Evolutionary conservation across 2,113 vertebrate genomes (phyloP).

Genomic region (Pontoporia blainvillei): DNA sequence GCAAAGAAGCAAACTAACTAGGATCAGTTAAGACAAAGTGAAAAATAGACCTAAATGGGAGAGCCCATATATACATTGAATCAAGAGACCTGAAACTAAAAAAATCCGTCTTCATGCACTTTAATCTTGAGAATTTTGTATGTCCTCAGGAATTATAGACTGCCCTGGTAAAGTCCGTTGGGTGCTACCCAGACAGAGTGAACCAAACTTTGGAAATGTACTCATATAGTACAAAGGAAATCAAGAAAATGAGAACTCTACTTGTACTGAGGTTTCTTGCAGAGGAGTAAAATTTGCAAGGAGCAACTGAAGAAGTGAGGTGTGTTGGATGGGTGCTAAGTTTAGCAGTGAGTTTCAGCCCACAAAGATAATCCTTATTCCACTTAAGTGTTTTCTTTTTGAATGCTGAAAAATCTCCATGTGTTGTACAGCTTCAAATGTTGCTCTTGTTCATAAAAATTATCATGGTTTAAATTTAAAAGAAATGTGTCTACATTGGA

Average conservation of each 20-base stretch:
- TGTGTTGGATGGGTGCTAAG: neutral
- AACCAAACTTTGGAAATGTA: neutral
- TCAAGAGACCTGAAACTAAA: neutral
- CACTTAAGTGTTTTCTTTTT: neutral
- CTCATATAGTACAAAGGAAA: neutral
- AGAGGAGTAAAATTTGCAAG: neutral
- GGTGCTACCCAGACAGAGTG: neutral
- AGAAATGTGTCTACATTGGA: neutral
- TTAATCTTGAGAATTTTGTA: neutral
- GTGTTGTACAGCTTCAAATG: neutral
- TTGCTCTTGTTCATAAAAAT: neutral
- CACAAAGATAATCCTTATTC: neutral
- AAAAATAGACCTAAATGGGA: neutral
- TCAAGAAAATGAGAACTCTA: neutral
- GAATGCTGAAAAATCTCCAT: neutral
- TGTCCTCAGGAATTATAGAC: neutral
- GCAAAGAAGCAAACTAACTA: neutral
- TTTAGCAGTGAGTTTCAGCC: neutral
- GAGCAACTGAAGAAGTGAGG: neutral
- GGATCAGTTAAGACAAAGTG: neutral
- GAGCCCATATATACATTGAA: neutral
- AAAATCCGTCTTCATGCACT: neutral
- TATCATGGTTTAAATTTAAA: neutral
- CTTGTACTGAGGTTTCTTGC: neutral
- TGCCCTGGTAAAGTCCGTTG: neutral